phyloP scores from a whole-genome alignment of 2,113 vertebrate genomes.

The Cynocephalus volans region DNA sequence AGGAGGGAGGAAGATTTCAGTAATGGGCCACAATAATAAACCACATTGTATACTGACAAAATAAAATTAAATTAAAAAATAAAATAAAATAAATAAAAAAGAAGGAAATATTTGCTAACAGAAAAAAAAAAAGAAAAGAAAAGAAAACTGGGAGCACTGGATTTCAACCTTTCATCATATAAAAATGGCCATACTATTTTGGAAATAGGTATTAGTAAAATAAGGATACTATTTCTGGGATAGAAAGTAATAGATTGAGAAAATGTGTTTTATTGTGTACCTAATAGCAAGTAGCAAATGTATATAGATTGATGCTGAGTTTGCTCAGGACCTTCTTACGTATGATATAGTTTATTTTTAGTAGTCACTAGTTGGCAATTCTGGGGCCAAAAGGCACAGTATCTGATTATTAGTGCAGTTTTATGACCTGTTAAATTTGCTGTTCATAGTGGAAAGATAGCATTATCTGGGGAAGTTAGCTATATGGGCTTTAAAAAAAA shows the following conservation, averaged over 20 bases:
- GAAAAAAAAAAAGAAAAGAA: no score
- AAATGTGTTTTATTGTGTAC: not conserved
- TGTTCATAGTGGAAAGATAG: conserved; percentile 72
- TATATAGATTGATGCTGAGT: not conserved
- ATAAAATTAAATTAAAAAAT: no score
- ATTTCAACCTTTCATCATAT: not conserved
- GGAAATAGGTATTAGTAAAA: conserved; percentile 19
- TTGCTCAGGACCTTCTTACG: conserved; percentile 47
- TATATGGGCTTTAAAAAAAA: not conserved
- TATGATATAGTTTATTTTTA: conserved; percentile 78
- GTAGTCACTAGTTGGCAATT: conserved; percentile 80
- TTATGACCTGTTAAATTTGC: conserved; percentile 80
- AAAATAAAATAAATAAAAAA: no score
- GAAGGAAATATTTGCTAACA: no score
- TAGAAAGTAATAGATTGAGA: conserved; percentile 19
- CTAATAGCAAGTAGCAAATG: not conserved
- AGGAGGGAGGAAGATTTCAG: no score
- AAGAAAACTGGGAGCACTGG: not conserved
- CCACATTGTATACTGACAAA: no score
- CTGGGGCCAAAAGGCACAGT: conserved; percentile 70
- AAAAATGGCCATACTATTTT: not conserved
- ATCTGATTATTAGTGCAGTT: conserved; percentile 74
- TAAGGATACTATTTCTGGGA: not conserved
- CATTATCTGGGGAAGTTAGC: conserved; percentile 78
- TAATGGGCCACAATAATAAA: no score